Evolutionary conservation across 2,888 invertebrate species (phyloP), one percentile per base, ranked within the genome.

Genomic region (Halictus ligatus): DNA sequence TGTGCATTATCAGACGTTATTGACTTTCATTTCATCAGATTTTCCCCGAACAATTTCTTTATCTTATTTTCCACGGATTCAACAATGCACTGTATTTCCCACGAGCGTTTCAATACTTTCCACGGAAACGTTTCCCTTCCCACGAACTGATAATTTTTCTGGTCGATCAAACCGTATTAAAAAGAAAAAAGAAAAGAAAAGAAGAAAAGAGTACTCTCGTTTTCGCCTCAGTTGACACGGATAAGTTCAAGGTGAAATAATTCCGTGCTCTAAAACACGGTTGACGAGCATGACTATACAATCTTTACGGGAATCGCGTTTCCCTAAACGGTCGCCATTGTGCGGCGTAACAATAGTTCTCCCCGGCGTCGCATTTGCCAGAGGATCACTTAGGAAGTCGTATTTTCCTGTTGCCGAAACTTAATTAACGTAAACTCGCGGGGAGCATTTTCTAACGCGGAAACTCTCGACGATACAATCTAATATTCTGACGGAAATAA

Each of bases 401-500:
- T 87, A 79, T 78, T 89, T 84, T 87, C 89, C 80, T 89, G 87
- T 84, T 90, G 85, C 72, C 64, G n/a, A 74, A 79, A 85, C 80
- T 88, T 80, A 82, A 89, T 89, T 89, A 90, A 90, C 87, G 88
- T 87, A 88, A 91, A 91, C 90, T 92, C 81, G 86, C 80, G 74
- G n/a, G 54, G 54, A 74, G 78, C n/a, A 29, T 79, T 87, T 21
- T 25, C 50, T 74, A 69, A 76, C 50, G 29, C 25, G 46, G 67
- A 74, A 74, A 67, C 75, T 72, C 43, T 72, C 13, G n/a, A 46
- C 43, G 21, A 72, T 74, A 69, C 10, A 69, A 81, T 48, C 58
- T 71, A 58, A 78, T 29, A 74, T 71, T 35, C 25, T 15, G n/a
- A 29, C 48, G 48, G 35, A 80, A 60, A 81, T 29, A 76, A 73